phyloP scores from a whole-genome alignment of 1,140 invertebrate species.

The Drosophila ogumai region DNA sequence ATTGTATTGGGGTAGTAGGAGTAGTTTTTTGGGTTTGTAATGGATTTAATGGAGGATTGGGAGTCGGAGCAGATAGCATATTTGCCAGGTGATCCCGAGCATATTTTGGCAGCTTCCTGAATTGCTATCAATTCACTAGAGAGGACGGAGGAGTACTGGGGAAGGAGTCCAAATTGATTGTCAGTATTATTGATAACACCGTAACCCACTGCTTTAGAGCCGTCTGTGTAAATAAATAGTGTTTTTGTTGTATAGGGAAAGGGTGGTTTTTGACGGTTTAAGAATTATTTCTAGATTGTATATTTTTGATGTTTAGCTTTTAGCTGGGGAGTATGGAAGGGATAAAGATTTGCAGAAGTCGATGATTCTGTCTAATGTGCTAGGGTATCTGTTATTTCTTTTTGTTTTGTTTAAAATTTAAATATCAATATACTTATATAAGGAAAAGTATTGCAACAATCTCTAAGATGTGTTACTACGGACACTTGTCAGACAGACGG shows the following conservation, averaged over 20 bases:
- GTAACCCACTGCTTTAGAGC: no score
- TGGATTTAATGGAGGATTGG: no score
- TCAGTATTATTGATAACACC: no score
- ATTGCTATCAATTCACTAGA: no score
- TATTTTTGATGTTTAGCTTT: not conserved
- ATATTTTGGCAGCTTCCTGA: no score
- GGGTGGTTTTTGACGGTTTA: not conserved
- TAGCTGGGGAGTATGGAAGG: not conserved
- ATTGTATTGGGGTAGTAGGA: no score
- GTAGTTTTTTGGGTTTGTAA: no score
- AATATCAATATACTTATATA: no score
- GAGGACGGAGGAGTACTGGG: no score
- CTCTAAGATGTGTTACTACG: not conserved
- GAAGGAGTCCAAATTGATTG: no score
- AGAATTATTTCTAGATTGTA: not conserved
- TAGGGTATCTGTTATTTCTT: not conserved
- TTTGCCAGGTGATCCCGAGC: no score
- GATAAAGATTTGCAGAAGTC: not conserved
- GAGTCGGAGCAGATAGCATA: no score
- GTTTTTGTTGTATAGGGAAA: not conserved
- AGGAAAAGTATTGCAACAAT: not conserved
- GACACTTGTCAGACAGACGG: not conserved
- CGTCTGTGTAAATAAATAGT: not conserved
- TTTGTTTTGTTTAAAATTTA: not conserved
- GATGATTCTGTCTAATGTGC: not conserved